A percentile compares a stretch with the other conserved stretches of the same genome.
These are phyloP conservation scores for Entomyzon cyanotis DNA, from an alignment of 2,113 vertebrate genomes.

Conservation along the genomic window DNA sequence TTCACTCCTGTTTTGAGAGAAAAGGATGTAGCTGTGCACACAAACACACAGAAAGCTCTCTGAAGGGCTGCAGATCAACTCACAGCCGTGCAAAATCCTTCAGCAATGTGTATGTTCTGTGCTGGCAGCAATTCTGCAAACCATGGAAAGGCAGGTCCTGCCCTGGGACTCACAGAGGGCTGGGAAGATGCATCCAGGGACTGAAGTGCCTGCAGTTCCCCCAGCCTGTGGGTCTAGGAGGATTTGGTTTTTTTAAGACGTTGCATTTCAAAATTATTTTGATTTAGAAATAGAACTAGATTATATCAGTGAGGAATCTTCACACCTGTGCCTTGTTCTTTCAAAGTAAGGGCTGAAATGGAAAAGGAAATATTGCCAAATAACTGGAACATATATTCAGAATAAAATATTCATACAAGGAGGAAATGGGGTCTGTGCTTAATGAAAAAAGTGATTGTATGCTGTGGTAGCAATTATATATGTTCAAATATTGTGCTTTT, in stretches of 20 bases:
- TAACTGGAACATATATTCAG: constrained; percentile 52
- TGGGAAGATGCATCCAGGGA: no score
- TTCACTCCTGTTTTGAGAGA: neutral
- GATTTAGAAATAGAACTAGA: neutral
- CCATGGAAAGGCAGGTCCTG: neutral
- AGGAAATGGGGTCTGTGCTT: constrained; percentile 56
- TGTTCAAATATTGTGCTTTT: constrained; percentile 56
- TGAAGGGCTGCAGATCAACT: no score
- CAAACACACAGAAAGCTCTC: neutral
- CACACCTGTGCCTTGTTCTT: neutral
- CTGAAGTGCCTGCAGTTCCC: neutral
- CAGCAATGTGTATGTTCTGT: neutral
- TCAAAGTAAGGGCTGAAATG: constrained; percentile 24
- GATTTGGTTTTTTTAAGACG: neutral
- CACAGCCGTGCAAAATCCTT: neutral
- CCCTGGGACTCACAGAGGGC: neutral
- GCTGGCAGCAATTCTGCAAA: neutral
- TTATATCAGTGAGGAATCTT: neutral
- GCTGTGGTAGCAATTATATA: neutral
- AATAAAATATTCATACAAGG: constrained; percentile 74
- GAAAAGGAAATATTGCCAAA: constrained; percentile 43
- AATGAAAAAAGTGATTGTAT: constrained; percentile 52
- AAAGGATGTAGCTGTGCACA: neutral
- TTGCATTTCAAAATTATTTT: neutral
- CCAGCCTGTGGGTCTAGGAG: neutral